Conservation (phyloP, 2,797 vertebrate genomes). For the Thaleichthys pacificus region DNA sequence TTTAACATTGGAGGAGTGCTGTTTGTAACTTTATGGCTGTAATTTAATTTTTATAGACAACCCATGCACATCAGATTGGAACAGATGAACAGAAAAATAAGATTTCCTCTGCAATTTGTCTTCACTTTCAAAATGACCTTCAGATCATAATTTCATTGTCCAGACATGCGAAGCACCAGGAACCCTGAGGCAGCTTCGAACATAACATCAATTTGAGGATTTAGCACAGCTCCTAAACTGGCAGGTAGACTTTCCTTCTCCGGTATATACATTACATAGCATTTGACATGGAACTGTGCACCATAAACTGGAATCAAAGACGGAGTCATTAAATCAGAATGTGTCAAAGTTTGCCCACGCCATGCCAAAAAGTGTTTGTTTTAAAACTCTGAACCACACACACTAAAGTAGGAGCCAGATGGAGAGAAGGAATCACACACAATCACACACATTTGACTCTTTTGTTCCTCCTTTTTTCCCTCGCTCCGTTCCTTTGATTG, state of each 20-base stretch:
- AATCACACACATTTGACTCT: background rate
- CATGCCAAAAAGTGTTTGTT: too few species aligned
- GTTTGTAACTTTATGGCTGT: too few species aligned
- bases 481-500: background rate
- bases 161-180: background rate
- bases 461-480: background rate
- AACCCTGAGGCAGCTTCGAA: background rate
- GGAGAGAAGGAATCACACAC: background rate
- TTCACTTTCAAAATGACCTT: slow-evolving; percentile 18
- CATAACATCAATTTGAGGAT: too few species aligned
- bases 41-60: slow-evolving; percentile 19
- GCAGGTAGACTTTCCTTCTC: too few species aligned
- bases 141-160: slow-evolving; percentile 1
- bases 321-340: too few species aligned
- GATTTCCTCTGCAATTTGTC: slow-evolving; percentile 14
- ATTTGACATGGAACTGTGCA: too few species aligned
- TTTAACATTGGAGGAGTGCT: too few species aligned
- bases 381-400: background rate
- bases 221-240: too few species aligned
- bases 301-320: too few species aligned
- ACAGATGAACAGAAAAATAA: slow-evolving; percentile 27
- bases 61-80: slow-evolving; percentile 23
- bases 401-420: background rate
- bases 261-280: too few species aligned
- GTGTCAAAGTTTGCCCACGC: too few species aligned